phyloP scores from a whole-genome alignment of 2,888 invertebrate genomes.

The Actias luna region DNA sequence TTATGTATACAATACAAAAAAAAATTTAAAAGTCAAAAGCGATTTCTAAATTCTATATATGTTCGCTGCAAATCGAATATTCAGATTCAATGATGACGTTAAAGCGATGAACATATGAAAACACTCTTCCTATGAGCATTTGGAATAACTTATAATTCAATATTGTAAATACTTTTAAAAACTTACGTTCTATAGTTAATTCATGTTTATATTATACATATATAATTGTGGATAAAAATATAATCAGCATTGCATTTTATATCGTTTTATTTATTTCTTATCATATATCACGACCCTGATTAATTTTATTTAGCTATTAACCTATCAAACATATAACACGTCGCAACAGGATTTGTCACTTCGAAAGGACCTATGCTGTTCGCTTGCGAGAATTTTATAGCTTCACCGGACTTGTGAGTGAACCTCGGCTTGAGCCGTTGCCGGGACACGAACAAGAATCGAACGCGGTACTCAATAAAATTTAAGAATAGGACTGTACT shows the following conservation, averaged over 20 bases:
- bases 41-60: background rate
- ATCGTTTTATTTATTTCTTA: constrained; percentile 25
- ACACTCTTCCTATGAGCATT: constrained; percentile 21
- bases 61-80: too few species aligned
- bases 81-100: background rate
- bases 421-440: too few species aligned
- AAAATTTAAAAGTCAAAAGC: background rate
- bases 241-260: constrained; percentile 78
- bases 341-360: too few species aligned
- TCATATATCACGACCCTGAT: background rate
- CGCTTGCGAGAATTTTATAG: too few species aligned
- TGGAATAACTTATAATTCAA: constrained; percentile 32
- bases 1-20: too few species aligned
- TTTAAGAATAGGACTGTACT: too few species aligned
- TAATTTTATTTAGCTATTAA: too few species aligned
- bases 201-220: constrained; percentile 64
- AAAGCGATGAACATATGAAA: background rate
- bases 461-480: too few species aligned
- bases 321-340: too few species aligned
- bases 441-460: too few species aligned
- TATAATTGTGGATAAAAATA: constrained; percentile 71
- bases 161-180: constrained; percentile 70
- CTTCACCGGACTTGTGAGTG: too few species aligned
- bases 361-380: too few species aligned
- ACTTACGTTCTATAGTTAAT: constrained; percentile 64